Base-by-base conservation (phyloP, 2,797 vertebrate species). In the Xiphorhynchus erythropygius region DNA sequence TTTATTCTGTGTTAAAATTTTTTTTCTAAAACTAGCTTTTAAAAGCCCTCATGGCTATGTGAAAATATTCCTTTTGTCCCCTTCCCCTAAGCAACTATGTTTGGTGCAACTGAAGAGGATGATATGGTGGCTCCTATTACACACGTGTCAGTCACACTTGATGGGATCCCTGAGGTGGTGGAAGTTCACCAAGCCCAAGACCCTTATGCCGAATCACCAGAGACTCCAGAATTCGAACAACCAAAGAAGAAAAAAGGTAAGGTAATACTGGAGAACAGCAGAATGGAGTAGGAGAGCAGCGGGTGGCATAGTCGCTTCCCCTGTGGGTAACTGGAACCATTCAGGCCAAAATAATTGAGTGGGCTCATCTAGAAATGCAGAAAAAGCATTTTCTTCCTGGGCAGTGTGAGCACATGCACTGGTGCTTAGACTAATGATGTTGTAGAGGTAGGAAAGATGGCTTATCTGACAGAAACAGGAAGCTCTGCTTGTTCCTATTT, bases 191-290 rank as follows among this genome's bases (percentile, higher is more conserved):
- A 98, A 16, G 97, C 98, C 92, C 97, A 97, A 83, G 98, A 98
- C 10, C 86, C 98, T 65, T 98, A 98, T 0, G 93, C 96, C 63
- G 97, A 97, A 63, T 97, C 97, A 60, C 92, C 96, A 32, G 97
- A 93, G 46, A 98, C 98, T 82, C 97, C 98, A 12, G 97, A 96
- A 13, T 95, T 97, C 42, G 98, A 98, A 88, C 98, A 98, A 73
- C 98, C 98, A 85, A 98, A 98, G 96, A 99, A 98, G 96, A 99
- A 98, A 92, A 99, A 98, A 98, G 98, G 99, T 99, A 80, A 75
- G 47, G 57, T 68, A 30, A 47, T 86, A 6, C 30, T 5, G 5
- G 44, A 59, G 39, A 67, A 44, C 25, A 59, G 23, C 8, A 1
- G 23, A 1, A 1, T 46, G 70, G 42, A 42, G 32, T 35, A 50